Evolutionary conservation across 2,888 invertebrate genomes (phyloP), one percentile per base, ranked within the genome.

Genomic region (Sesamia inferens): DNA sequence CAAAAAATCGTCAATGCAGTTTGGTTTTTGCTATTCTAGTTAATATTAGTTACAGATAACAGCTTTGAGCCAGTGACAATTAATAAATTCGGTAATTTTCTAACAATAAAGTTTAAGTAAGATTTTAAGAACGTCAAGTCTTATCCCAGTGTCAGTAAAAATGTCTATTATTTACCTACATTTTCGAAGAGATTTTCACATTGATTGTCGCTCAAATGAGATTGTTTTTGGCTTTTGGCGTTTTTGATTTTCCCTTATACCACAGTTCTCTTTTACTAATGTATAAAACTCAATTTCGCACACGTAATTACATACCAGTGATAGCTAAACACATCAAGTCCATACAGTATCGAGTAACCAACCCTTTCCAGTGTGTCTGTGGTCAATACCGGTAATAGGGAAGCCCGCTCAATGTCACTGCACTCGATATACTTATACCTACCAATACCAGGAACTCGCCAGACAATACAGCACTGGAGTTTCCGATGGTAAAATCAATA

Each of bases 331-430:
- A 22, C 39, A 58, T 2, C 67, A 57, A 39, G 39, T 39, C 39
- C 3, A 39, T 39, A 39, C 3, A 39, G 39, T 39, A 39, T 39
- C 7, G 39, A 39, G 39, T 39, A 31, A 16, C 4, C 31, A 39
- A 58, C 5, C 67, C 63, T 31, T 64, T 72, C 63, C 76, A 76
- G 70, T 69, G 70, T 68, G 57, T 61, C 68, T 22, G 74, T 75
- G 75, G 76, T 78, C 80, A 80, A 74, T 68, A 77, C 77, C 71
- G 74, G 81, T 84, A 83, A 87, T 83, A 85, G 76, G 84, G 87
- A 87, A 88, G 80, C 87, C 80, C 82, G 47, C 19, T 4, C 66
- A 75, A 65, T 83, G 85, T 73, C 65, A 73, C 47, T 78, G 80
- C 75, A 58, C 42, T 68, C 14, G n/a, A 57, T 75, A n/a, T n/a